Evolutionary conservation across 2,797 vertebrate species (phyloP), one percentile per base, ranked within the genome.

Genomic region (Oophaga sylvatica): DNA sequence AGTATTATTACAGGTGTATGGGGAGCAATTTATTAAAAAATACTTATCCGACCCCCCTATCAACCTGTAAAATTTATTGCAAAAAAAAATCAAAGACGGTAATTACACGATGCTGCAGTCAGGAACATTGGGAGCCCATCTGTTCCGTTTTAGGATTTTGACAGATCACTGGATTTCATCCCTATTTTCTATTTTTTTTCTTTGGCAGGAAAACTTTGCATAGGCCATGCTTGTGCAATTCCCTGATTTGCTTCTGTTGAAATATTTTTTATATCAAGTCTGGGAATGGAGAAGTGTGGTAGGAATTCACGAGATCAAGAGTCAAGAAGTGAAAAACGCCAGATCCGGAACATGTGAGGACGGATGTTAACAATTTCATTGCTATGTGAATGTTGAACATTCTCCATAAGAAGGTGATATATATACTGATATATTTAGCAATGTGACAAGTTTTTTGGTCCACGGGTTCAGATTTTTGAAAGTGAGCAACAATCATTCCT

Each of bases 151-250:
- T 81, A 85, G 63, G 31, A 86, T 60, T 82, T 65, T 82, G 88
- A 89, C 88, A 86, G 70, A 86, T 89, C 84, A 79, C 84, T 86
- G 84, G 88, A 70, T 82, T 82, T 67, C 68, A 68, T 88, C 80
- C 84, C 73, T 59, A 60, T 57, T 85, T 56, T 70, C 41, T 59
- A 22, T 57, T 85, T 75, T 70, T 29, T 53, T 68, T 67, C 76
- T 67, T 85, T 88, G 83, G 87, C 83, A 85, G 31, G 59, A 60
- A 62, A 71, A 31, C 79, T 82, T 31, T 82, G 63, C 62, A 53
- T n/a, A 53, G 79, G 48, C 70, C 53, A 78, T n/a, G 70, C 73
- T 70, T 86, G 80, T 41, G 53, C 81, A 81, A 89, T 86, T 89
- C 79, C 68, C 79, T 78, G 83, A 86, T 80, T 78, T 59, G 84